Base-by-base conservation (phyloP, 1,140 invertebrate species). In the Venturia canescens region DNA sequence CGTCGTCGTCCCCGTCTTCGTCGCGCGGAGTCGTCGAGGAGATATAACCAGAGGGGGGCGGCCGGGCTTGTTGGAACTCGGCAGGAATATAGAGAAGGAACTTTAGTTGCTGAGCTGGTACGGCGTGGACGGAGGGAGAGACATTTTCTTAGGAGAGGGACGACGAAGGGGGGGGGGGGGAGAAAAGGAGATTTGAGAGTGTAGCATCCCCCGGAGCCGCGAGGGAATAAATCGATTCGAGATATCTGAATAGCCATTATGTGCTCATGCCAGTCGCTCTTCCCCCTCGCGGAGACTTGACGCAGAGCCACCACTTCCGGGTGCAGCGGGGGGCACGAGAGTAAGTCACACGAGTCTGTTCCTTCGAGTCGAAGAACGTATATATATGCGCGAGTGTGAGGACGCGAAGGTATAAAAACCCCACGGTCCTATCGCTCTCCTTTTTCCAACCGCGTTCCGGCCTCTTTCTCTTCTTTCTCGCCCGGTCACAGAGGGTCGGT, bases 221-320 rank as follows among this genome's bases (percentile, higher is more conserved):
- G 76, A 80, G 86, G 86, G 85, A 87, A 87, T 87, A 86, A 86
- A 87, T 87, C 85, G 86, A 87, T 87, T 87, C 83, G 85, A 69
- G 66, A 85, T 87, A 87, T 87, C 85, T 84, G 85, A 84, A 87
- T 87, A 88, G 81, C 86, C 86, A 85, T 87, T 88, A 87, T 83
- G 83, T 84, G 81, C 82, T 86, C 79, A 44, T 11, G 81, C 3
- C 3, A 29, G 31, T 63, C 60, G 5, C 60, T 63, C 60, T 23
- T 27, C 26, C 27, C 21, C 11, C 15, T 63, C 27, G 23, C 18
- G 0, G 16, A 23, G 53, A 29, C 50, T 60, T 76, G 72, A 76
- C 72, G 53, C 29, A 50, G 72, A 76, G 53, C 18, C 60, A 57
- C 15, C 38, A 6, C 16, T 53, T 76, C 38, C 53, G 50, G 72